Evolutionary conservation across 2,888 invertebrate species (phyloP), one percentile per base, ranked within the genome.

Genomic region (Frankliniella intonsa): DNA sequence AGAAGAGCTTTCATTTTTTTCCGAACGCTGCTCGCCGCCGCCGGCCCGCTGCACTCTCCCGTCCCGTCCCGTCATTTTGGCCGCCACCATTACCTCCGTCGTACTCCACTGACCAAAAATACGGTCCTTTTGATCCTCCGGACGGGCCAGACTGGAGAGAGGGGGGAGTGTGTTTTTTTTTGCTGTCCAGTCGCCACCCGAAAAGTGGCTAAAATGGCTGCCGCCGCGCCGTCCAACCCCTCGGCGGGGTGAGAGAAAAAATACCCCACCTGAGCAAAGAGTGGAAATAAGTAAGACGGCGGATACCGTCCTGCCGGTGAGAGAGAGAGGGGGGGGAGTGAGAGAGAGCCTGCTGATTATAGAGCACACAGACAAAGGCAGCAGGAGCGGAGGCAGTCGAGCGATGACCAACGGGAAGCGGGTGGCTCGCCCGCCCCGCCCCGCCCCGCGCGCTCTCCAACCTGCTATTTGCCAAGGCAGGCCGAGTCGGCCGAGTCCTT

Each of bases 331-430:
- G 9, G 22, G 3, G 25, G 12, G 69, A 76, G 22, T 25, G 69
- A 76, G 69, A 76, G 22, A 76, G 69, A 76, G 69, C 69, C 69
- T 76, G 69, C 25, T 76, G 69, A 76, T 76, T 76, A 76, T 76
- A 76, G 69, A 76, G 69, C 69, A 76, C 69, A 76, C 69, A 76
- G 69, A 76, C 69, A 76, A 76, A 76, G 69, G 69, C 69, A 76
- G 69, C 38, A 38, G 25, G 69, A 76, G 62, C 7, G 17, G 62
- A 62, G 69, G 69, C 69, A 76, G 69, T 76, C 22, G 69, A 76
- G 69, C 69, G 69, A 76, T 76, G 69, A 76, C 69, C 69, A 76
- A 76, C 69, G 69, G 69, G 69, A 76, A 76, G 69, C 69, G 69
- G 69, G 69, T 76, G 25, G 69, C 69, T 76, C 69, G 22, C 25